These are phyloP conservation scores for Macaria liturata DNA, from an alignment of 2,888 invertebrate genomes.

Conservation along the genomic window DNA sequence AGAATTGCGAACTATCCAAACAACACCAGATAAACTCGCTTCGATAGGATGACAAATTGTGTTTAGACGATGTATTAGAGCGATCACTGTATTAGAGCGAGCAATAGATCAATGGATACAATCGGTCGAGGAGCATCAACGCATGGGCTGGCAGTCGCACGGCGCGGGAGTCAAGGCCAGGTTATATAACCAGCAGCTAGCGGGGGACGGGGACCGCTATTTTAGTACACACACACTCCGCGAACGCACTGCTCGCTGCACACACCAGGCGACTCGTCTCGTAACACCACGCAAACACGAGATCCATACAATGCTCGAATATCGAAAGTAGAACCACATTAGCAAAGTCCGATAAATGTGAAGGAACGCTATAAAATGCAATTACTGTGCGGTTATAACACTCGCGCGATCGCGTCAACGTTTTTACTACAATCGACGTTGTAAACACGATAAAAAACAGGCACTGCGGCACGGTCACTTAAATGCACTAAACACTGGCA, in stretches of 20 bases:
- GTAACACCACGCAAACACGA: conserved; percentile 23
- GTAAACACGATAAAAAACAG: conserved; percentile 37
- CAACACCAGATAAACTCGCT: neutral
- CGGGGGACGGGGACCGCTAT: conserved; percentile 70
- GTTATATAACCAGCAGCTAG: conserved; percentile 66
- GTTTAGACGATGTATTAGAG: neutral
- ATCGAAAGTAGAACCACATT: conserved; percentile 14
- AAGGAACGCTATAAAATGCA: conserved; percentile 11
- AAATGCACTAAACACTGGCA: conserved; percentile 61
- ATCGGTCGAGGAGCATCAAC: conserved; percentile 18
- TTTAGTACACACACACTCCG: conserved; percentile 67
- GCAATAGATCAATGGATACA: conserved; percentile 9
- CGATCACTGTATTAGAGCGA: neutral
- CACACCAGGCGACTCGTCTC: conserved; percentile 15
- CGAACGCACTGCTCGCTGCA: conserved; percentile 47
- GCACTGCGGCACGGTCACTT: conserved; percentile 57
- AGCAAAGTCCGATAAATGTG: conserved; percentile 7
- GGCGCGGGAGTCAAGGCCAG: conserved; percentile 83
- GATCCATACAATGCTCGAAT: conserved; percentile 12
- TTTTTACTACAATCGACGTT: conserved; percentile 27
- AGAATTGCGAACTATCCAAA: neutral
- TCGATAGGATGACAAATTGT: neutral
- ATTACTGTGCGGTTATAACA: conserved; percentile 23
- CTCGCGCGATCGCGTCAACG: conserved; percentile 14
- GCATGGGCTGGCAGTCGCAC: conserved; percentile 48